Base-by-base conservation (phyloP, 2,797 vertebrate species). In the Etheostoma nigrum region DNA sequence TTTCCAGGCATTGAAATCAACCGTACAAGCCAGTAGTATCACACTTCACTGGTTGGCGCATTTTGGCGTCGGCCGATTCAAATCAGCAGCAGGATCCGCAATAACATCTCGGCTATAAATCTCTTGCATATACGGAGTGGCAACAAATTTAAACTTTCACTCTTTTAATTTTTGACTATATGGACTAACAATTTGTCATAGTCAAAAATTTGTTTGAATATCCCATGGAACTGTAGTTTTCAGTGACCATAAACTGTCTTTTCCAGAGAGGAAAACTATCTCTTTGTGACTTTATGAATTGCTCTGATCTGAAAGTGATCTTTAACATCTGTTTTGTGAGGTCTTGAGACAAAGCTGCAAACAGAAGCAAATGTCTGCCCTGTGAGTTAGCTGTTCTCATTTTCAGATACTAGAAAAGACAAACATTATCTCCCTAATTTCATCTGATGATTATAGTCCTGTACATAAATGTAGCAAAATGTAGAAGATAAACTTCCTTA, bases 1-100 rank as follows among this genome's bases (percentile, higher is more conserved):
- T 83, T 87, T 87, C 71, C 76, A 88, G 81, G 27, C 47, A 79
- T 79, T 79, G 62, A 81, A 86, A 63, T 81, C 63, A 85, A 77
- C 65, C 61, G 69, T 12, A 8, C 16, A 62, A 65, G 79, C 79
- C 66, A 69, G 78, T 33, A 62, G 71, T 62, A 63, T 81, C 72
- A 81, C 67, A 84, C 71, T 74, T 73, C 55, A 80, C 36, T 67
- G 76, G 68, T 61, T 58, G 55, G 64, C 25, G 59, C 23, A 70
- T 69, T 65, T 79, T 78, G 2, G 33, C 33, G 72, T 57, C 59
- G 66, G 68, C 51, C 40, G 51, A 55, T 62, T 78, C 59, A 70
- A 64, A 84, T 76, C 47, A 69, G 51, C 47, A 62, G 60, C 58
- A 42, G 40, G 59, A 49, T 55, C 36, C 3, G 13, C 55, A 82